These are phyloP conservation scores for Lithophane ornitopus DNA, from an alignment of 2,888 invertebrate genomes.

Conservation along the genomic window DNA sequence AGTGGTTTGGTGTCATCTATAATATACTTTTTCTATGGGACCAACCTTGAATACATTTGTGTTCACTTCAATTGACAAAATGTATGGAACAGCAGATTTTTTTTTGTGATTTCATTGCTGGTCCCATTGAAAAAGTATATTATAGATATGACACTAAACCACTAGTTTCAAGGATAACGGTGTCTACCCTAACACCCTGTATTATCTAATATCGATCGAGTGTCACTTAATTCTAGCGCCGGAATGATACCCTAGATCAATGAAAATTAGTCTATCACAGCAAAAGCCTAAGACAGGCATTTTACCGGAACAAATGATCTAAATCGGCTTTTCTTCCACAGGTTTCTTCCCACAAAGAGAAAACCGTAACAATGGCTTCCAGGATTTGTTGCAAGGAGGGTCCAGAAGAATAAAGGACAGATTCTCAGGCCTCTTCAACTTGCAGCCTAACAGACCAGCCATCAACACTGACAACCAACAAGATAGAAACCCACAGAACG, in stretches of 20 bases:
- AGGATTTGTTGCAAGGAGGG: constrained; percentile 59
- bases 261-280: neutral
- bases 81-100: too few species aligned
- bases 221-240: too few species aligned
- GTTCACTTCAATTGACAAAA: too few species aligned
- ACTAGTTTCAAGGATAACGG: too few species aligned
- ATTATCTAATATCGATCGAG: neutral
- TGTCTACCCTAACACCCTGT: too few species aligned
- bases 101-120: too few species aligned
- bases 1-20: too few species aligned
- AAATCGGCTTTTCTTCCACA: constrained; percentile 57
- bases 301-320: neutral
- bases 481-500: constrained; percentile 24
- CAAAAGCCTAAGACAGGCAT: too few species aligned
- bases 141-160: too few species aligned
- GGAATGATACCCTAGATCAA: constrained; percentile 21
- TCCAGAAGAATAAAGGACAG: constrained; percentile 69
- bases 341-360: constrained; percentile 77
- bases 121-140: too few species aligned
- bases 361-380: constrained; percentile 67
- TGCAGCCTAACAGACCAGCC: constrained; percentile 56
- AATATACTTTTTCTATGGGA: too few species aligned
- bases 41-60: too few species aligned
- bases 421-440: constrained; percentile 66
- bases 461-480: constrained; percentile 20